These are phyloP conservation scores for Tokudaia tokunoshimensis DNA, from an alignment of 2,797 vertebrate species.

Conservation along the genomic window DNA sequence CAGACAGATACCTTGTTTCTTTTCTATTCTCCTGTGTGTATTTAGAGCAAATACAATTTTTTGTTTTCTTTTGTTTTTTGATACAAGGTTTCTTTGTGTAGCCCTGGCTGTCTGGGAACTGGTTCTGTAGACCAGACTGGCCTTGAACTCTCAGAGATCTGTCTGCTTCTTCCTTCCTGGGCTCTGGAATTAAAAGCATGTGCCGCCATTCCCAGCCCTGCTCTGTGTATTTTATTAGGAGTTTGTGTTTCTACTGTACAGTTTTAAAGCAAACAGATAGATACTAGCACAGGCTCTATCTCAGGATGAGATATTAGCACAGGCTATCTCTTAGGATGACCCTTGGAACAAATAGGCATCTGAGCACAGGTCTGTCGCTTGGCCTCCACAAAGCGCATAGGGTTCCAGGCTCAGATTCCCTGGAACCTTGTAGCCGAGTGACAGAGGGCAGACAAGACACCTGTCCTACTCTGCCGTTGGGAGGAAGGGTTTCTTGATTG, in stretches of 20 bases:
- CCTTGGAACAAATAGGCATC: neutral
- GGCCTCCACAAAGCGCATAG: neutral
- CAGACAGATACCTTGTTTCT: neutral
- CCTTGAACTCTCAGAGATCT: too few relatives aligned
- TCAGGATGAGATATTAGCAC: neutral
- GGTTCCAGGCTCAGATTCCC: neutral
- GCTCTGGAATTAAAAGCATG: neutral
- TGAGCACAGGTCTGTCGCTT: neutral
- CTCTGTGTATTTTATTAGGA: constrained; percentile 17
- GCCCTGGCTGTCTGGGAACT: too few relatives aligned
- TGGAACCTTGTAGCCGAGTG: neutral
- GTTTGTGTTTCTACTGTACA: constrained; percentile 2
- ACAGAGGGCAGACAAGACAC: neutral
- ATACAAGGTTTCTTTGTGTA: too few relatives aligned
- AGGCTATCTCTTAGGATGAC: neutral
- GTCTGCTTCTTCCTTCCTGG: neutral
- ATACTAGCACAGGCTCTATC: neutral
- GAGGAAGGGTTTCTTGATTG: neutral
- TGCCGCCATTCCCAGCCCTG: neutral
- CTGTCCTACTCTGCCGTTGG: neutral
- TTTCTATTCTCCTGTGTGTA: neutral
- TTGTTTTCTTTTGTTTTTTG: too few relatives aligned
- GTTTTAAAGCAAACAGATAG: constrained; percentile 26
- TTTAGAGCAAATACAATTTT: neutral
- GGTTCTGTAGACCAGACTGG: too few relatives aligned